phyloP scores from a whole-genome alignment of 1,140 invertebrate genomes.

The Philaenus spumarius region DNA sequence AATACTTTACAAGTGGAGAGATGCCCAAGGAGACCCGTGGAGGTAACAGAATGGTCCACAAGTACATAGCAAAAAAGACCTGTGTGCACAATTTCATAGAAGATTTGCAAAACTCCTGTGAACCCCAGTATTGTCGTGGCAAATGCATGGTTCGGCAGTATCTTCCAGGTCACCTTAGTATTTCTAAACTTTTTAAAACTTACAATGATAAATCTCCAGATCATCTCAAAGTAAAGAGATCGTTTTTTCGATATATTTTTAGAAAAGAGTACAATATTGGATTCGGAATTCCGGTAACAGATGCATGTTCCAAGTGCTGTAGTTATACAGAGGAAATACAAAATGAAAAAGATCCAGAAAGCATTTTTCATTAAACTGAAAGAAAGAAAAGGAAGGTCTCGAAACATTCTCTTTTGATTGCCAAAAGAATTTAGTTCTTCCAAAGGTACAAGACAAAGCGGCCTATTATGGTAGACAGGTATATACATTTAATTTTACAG shows the following conservation, averaged over 20 bases:
- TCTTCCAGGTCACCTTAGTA: not conserved
- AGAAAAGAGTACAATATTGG: constrained; percentile 13
- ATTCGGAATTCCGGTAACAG: constrained; percentile 10
- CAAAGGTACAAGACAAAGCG: no score
- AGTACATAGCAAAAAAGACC: constrained; percentile 10
- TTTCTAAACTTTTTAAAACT: not conserved
- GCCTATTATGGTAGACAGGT: constrained; percentile 19
- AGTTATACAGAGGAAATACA: constrained; percentile 13
- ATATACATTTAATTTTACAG: constrained; percentile 19
- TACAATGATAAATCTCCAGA: constrained; percentile 2
- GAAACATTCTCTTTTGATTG: constrained; percentile 15
- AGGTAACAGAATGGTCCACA: constrained; percentile 1
- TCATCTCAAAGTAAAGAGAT: constrained; percentile 12
- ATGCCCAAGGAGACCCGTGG: constrained; percentile 13
- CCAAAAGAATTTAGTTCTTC: constrained; percentile 10
- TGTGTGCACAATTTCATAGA: constrained; percentile 14
- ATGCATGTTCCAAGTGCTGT: constrained; percentile 18
- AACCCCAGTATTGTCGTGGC: constrained; percentile 7
- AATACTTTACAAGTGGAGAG: constrained; percentile 11
- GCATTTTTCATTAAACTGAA: constrained; percentile 11
- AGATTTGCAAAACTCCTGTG: constrained; percentile 1
- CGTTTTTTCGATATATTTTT: constrained; percentile 14
- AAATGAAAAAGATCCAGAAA: constrained; percentile 13
- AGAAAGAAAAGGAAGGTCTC: constrained; percentile 8
- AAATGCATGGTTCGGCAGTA: constrained; percentile 6